phyloP scores from a whole-genome alignment of 1,140 invertebrate genomes.

The Gryon sp. region DNA sequence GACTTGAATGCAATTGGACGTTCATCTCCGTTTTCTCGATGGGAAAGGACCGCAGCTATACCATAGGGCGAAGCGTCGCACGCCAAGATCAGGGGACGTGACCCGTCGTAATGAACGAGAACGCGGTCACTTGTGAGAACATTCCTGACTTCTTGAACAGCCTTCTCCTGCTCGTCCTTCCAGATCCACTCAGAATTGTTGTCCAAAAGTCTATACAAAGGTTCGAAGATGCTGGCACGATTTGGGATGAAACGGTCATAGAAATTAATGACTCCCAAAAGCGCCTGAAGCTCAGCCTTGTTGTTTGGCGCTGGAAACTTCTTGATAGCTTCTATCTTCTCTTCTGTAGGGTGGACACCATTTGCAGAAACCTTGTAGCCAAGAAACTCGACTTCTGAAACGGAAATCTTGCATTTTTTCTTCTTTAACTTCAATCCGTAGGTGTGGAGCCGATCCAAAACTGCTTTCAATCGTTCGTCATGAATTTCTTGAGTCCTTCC shows the following conservation, averaged over 20 bases:
- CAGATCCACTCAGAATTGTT: slow-evolving; percentile 1
- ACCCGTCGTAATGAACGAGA: neutral
- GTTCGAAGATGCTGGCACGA: slow-evolving; percentile 5
- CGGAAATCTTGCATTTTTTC: neutral
- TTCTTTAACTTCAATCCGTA: slow-evolving; percentile 11
- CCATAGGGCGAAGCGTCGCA: slow-evolving; percentile 2
- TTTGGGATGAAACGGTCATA: slow-evolving; percentile 2
- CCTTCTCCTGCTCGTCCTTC: neutral
- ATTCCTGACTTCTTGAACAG: neutral
- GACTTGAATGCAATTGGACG: neutral
- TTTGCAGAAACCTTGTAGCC: neutral
- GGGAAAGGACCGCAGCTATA: slow-evolving; percentile 2
- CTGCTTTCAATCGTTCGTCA: neutral
- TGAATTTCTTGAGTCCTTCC: neutral
- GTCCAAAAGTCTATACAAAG: slow-evolving; percentile 11
- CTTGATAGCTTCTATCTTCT: neutral
- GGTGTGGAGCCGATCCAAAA: neutral
- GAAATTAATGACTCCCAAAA: slow-evolving; percentile 1
- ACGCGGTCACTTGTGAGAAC: neutral
- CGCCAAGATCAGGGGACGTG: neutral
- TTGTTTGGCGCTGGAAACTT: neutral
- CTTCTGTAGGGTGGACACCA: neutral
- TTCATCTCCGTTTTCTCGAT: slow-evolving; percentile 9
- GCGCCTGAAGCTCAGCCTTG: neutral
- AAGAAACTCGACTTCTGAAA: neutral